Evolutionary conservation across 2,113 vertebrate genomes (phyloP).

Genomic region (Sorex fumeus): DNA sequence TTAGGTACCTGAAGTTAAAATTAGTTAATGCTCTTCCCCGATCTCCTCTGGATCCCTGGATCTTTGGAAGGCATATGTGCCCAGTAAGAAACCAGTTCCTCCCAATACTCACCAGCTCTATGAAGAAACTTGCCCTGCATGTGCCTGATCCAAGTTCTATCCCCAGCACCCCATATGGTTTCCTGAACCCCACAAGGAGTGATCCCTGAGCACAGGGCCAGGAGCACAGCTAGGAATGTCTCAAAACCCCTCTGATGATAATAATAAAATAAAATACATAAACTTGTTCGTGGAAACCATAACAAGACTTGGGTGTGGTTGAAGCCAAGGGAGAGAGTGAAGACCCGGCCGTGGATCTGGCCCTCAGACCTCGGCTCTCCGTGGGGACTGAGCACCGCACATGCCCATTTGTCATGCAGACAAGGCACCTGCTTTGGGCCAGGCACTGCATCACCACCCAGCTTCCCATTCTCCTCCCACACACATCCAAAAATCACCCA

Average conservation of each 20-base stretch:
- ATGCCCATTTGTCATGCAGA: neutral
- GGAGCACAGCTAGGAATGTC: no score
- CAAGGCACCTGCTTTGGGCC: neutral
- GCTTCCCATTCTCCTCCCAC: neutral
- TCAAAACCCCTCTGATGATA: no score
- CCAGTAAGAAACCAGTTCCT: neutral
- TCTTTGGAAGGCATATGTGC: neutral
- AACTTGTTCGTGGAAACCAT: neutral
- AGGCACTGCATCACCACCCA: neutral
- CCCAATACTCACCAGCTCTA: neutral
- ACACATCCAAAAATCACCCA: neutral
- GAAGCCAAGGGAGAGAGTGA: neutral
- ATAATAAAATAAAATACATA: neutral
- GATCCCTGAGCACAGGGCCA: no score
- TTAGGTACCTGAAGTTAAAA: neutral
- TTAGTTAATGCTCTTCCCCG: neutral
- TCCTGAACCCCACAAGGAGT: no score
- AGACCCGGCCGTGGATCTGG: no score
- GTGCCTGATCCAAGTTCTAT: no score
- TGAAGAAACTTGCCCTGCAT: no score
- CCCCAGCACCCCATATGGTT: no score
- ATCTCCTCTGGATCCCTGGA: neutral
- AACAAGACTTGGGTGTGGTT: neutral
- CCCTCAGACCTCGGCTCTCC: neutral
- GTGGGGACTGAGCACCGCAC: accelerated